phyloP scores from a whole-genome alignment of 2,888 invertebrate species.

The Altica lythri region DNA sequence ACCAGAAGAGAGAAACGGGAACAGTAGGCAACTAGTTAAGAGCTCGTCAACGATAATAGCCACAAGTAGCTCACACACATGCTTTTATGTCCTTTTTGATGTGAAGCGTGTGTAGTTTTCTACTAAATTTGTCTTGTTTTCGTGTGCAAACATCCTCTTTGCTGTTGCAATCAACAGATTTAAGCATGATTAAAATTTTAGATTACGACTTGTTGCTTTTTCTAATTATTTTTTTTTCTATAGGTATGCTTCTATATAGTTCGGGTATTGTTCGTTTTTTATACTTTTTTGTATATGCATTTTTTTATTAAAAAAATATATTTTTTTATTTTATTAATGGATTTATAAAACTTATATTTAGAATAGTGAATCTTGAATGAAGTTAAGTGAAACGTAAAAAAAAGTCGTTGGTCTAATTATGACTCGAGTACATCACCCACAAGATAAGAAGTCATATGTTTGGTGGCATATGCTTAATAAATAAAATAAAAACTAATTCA shows the following conservation, averaged over 20 bases:
- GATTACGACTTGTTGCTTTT: conserved; percentile 37
- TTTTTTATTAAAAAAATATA: too few species aligned
- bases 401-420: conserved; percentile 26
- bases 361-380: neutral
- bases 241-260: too few species aligned
- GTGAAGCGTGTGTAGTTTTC: conserved; percentile 52
- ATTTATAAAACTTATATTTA: too few species aligned
- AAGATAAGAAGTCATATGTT: conserved; percentile 42
- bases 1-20: conserved; percentile 46
- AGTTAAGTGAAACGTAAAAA: neutral
- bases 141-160: conserved; percentile 41
- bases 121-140: conserved; percentile 54
- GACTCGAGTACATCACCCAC: conserved; percentile 35
- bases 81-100: conserved; percentile 54
- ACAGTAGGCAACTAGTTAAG: conserved; percentile 49
- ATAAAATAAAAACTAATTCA: conserved; percentile 42
- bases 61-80: conserved; percentile 55
- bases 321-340: too few species aligned
- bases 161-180: conserved; percentile 36
- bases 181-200: conserved; percentile 39
- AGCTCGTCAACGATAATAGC: conserved; percentile 56
- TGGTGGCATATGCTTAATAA: conserved; percentile 50
- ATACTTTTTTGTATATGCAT: too few species aligned
- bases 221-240: conserved; percentile 32
- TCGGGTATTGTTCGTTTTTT: too few species aligned